A percentile compares a stretch with the other conserved stretches of the same genome.
phyloP scores from a whole-genome alignment of 2,797 vertebrate species.

The Anabacerthia variegaticeps region DNA sequence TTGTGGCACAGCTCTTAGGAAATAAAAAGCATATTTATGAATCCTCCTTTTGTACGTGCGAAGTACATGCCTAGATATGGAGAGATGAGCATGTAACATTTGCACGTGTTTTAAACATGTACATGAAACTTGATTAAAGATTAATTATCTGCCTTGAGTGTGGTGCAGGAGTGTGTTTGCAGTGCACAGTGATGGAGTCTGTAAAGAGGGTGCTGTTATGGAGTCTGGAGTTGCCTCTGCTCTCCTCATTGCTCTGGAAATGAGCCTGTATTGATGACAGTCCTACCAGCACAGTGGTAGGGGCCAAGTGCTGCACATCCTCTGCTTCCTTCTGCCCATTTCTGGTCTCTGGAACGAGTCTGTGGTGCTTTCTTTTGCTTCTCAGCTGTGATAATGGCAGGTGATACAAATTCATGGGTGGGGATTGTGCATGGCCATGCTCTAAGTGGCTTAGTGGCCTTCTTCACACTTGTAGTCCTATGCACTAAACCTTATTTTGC shows the following conservation, averaged over 20 bases:
- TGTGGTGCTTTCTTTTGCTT: not conserved
- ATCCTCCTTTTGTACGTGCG: not conserved
- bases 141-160: not conserved
- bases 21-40: constrained; percentile 11
- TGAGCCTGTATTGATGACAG: not conserved
- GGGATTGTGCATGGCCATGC: not conserved
- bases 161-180: not conserved
- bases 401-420: not conserved
- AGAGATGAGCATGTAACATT: accelerated
- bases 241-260: not conserved
- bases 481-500: not conserved
- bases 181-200: not conserved
- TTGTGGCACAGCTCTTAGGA: constrained; percentile 12
- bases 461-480: not conserved
- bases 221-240: not conserved
- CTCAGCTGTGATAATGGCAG: not conserved
- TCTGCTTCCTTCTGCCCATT: not conserved
- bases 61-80: not conserved
- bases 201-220: not conserved
- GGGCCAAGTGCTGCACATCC: not conserved
- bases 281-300: not conserved
- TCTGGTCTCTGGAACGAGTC: not conserved
- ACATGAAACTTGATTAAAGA: not conserved
- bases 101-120: not conserved
- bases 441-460: not conserved